These are phyloP conservation scores for Botia almorhae DNA, from an alignment of 2,797 vertebrate genomes.

Conservation along the genomic window DNA sequence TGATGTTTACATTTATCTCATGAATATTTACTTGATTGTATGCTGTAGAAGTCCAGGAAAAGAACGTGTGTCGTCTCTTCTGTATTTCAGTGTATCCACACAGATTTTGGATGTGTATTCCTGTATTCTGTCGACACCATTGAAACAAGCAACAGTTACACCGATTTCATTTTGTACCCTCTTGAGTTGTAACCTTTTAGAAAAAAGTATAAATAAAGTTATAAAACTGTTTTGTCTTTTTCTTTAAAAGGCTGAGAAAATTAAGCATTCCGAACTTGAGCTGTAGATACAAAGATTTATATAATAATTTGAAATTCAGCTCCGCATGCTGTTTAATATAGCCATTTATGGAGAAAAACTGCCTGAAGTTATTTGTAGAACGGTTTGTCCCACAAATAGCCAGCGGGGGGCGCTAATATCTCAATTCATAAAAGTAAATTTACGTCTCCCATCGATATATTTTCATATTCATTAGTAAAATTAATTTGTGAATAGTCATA, in stretches of 20 bases:
- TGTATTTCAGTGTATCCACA: conserved; percentile 5
- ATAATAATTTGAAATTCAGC: too few species aligned
- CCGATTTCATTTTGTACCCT: conserved; percentile 22
- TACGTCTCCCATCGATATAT: too few species aligned
- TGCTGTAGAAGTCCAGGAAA: conserved; percentile 47
- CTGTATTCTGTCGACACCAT: conserved; percentile 26
- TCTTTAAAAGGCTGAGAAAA: background rate
- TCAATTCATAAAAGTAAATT: too few species aligned
- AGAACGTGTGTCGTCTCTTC: conserved; percentile 41
- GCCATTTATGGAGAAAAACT: background rate
- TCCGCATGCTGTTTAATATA: too few species aligned
- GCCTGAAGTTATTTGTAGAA: background rate
- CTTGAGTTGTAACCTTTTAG: conserved; percentile 53
- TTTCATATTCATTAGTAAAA: too few species aligned
- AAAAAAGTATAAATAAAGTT: conserved; percentile 58
- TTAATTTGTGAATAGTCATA: background rate
- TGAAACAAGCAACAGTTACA: conserved; percentile 41
- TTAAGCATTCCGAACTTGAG: background rate
- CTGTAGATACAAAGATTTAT: too few species aligned
- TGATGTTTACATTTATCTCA: conserved; percentile 42
- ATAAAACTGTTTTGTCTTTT: conserved; percentile 34
- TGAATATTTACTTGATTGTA: conserved; percentile 31
- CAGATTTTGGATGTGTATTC: conserved; percentile 38
- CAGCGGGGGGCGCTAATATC: conserved; percentile 45
- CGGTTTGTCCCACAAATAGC: background rate